A percentile compares a stretch with the other conserved stretches of the same genome.
These are phyloP conservation scores for Patella vulgata DNA, from an alignment of 1,140 invertebrate species.

Conservation along the genomic window DNA sequence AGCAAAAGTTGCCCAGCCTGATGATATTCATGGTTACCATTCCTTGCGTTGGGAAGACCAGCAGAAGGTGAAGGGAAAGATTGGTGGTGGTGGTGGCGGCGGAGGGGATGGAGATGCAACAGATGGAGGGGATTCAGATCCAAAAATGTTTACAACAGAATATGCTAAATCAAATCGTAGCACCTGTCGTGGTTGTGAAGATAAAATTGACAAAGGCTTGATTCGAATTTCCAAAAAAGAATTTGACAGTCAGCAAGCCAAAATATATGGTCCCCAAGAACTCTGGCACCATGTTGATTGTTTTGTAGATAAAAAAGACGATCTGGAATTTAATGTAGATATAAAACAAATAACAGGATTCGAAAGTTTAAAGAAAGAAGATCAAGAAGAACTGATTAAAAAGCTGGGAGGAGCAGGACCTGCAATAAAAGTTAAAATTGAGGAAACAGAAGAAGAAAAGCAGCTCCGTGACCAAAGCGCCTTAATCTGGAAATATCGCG, in stretches of 20 bases:
- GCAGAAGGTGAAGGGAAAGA: constrained; percentile 78
- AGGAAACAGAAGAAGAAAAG: constrained; percentile 63
- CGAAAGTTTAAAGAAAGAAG: constrained; percentile 77
- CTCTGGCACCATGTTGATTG: constrained; percentile 94
- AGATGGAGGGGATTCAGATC: constrained; percentile 33
- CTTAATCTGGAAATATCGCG: constrained; percentile 78
- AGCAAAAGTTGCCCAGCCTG: constrained; percentile 75
- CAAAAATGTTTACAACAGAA: constrained; percentile 75
- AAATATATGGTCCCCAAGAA: constrained; percentile 76
- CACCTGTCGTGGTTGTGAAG: constrained; percentile 84
- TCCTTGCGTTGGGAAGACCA: constrained; percentile 88
- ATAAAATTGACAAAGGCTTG: constrained; percentile 82
- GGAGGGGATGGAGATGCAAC: constrained; percentile 60
- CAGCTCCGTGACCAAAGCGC: constrained; percentile 79
- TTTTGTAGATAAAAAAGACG: constrained; percentile 82
- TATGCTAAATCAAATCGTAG: constrained; percentile 89
- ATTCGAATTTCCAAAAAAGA: not conserved
- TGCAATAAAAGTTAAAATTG: constrained; percentile 61
- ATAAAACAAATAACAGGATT: constrained; percentile 77
- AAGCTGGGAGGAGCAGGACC: constrained; percentile 67
- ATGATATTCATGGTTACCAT: constrained; percentile 88
- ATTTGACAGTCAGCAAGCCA: too few species aligned
- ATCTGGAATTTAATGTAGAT: constrained; percentile 74
- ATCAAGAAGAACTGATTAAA: constrained; percentile 77
- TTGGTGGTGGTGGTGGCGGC: constrained; percentile 68